A percentile compares a stretch with the other conserved stretches of the same genome.
Conservation (phyloP, 2,113 vertebrate genomes). For the Argyrosomus japonicus region DNA sequence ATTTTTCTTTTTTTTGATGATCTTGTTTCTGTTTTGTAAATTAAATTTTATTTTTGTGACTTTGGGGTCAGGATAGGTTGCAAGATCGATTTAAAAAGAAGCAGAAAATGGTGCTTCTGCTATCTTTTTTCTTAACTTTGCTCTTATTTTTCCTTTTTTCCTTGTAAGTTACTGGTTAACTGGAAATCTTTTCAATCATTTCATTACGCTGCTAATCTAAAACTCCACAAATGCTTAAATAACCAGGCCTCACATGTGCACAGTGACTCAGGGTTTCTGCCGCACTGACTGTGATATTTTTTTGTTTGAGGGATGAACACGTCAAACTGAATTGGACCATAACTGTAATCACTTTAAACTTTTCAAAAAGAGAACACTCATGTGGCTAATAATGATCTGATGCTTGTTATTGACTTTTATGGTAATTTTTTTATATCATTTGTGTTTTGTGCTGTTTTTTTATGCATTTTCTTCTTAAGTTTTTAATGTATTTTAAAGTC, state of each 20-base stretch:
- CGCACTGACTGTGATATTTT: not conserved
- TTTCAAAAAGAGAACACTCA: not conserved
- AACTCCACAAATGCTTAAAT: not conserved
- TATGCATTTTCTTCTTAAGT: not conserved
- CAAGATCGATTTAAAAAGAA: not conserved
- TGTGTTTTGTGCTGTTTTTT: not conserved
- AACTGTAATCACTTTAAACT: not conserved
- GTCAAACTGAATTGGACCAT: not conserved
- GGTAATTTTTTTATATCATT: not conserved
- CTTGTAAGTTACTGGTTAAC: not conserved
- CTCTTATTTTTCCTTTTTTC: not conserved
- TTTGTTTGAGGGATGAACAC: not conserved
- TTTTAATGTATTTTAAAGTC: not conserved
- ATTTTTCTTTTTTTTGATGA: no score
- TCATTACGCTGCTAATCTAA: not conserved
- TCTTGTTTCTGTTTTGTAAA: no score
- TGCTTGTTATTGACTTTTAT: not conserved
- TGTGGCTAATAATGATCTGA: not conserved
- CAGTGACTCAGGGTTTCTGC: not conserved
- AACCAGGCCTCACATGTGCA: not conserved
- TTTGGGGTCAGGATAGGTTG: not conserved
- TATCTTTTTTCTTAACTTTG: not conserved
- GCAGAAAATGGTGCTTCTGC: not conserved
- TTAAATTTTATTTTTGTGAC: not conserved
- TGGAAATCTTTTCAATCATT: not conserved